Evolutionary conservation across 2,113 vertebrate genomes (phyloP).

Genomic region (Sakesphorus luctuosus): DNA sequence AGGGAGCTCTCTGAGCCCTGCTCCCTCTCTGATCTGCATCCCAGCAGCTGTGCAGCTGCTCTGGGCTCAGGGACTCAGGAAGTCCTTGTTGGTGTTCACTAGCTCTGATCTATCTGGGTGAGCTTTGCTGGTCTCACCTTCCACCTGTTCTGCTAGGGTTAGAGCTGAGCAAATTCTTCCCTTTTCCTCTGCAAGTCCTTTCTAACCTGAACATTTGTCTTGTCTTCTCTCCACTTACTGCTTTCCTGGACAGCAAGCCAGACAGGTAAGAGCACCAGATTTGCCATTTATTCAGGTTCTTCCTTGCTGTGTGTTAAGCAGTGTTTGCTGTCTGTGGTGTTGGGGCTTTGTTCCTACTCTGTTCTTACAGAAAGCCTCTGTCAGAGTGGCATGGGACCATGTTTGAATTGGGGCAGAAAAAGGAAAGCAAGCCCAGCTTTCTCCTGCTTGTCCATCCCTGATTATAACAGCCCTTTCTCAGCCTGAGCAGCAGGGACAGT

Average conservation of each 20-base stretch:
- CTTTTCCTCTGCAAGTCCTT: constrained; percentile 64
- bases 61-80: neutral
- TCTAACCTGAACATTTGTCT: constrained; percentile 75
- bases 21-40: neutral
- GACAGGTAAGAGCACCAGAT: constrained; percentile 88
- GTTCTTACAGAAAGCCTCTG: neutral
- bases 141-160: neutral
- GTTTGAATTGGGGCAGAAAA: neutral
- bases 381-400: accelerated
- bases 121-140: neutral
- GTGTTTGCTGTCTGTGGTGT: neutral
- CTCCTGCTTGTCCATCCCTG: neutral
- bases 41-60: neutral
- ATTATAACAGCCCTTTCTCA: neutral
- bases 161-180: neutral
- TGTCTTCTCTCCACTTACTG: constrained; percentile 74
- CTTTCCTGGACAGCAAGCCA: constrained; percentile 91
- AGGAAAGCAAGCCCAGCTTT: neutral
- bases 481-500: constrained; percentile 1
- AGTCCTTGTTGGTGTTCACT: neutral
- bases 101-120: neutral
- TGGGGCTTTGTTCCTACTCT: neutral
- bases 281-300: constrained; percentile 17
- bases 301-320: neutral
- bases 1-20: neutral